Conservation (phyloP, 1,140 invertebrate genomes). For the Agrypnia vestita region DNA sequence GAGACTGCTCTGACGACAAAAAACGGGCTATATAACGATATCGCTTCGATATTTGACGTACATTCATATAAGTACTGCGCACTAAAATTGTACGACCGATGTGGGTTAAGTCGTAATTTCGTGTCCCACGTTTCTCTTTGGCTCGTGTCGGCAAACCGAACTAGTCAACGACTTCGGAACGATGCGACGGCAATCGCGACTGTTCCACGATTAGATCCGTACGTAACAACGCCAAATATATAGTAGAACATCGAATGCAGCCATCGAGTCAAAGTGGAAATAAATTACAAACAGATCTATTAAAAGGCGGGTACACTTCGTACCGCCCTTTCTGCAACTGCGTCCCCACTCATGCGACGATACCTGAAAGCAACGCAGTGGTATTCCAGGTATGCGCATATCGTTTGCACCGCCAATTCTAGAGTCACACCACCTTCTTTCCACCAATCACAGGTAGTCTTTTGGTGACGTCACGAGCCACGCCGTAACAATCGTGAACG, state of each 20-base stretch:
- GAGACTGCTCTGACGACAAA: neutral
- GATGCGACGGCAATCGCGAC: neutral
- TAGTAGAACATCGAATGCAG: neutral
- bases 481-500: conserved; percentile 27
- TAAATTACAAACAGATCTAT: neutral
- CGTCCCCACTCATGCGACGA: neutral
- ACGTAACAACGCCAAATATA: neutral
- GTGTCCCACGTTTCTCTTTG: conserved; percentile 26
- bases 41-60: no score
- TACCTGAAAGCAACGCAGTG: neutral
- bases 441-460: conserved; percentile 22
- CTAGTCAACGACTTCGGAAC: conserved; percentile 12
- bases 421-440: conserved; percentile 43
- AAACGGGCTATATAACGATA: neutral
- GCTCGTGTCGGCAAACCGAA: conserved; percentile 7
- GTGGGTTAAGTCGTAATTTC: conserved; percentile 3
- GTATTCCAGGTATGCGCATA: conserved; percentile 25
- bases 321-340: neutral
- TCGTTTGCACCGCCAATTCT: conserved; percentile 42
- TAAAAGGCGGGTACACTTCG: neutral
- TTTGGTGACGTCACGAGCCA: conserved; percentile 16
- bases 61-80: no score
- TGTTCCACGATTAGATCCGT: neutral
- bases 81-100: neutral
- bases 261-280: neutral